Conservation (phyloP, 2,797 vertebrate genomes). For the Sebastes flavidus region DNA sequence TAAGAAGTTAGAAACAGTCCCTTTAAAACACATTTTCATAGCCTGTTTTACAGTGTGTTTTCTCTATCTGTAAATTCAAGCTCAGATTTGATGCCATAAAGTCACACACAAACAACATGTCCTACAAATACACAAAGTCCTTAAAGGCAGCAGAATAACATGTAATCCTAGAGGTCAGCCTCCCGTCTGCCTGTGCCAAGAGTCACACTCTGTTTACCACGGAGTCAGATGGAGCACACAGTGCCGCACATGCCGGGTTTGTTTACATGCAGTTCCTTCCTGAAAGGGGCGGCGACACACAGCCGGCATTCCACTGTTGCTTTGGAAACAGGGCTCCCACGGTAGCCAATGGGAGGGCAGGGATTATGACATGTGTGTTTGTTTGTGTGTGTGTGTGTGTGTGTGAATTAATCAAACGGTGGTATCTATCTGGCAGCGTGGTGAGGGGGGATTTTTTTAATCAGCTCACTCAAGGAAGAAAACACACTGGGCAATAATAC, state of each 20-base stretch:
- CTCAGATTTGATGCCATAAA: background rate
- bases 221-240: constrained; percentile 17
- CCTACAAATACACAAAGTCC: background rate
- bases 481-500: constrained; percentile 59
- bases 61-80: background rate
- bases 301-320: constrained; percentile 75
- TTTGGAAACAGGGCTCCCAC: constrained; percentile 78
- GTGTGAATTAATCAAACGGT: constrained; percentile 70
- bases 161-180: constrained; percentile 49
- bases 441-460: constrained; percentile 70
- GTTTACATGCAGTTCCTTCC: constrained; percentile 78
- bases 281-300: constrained; percentile 68
- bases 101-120: constrained; percentile 13
- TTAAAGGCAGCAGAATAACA: constrained; percentile 30
- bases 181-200: background rate
- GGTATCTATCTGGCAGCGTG: constrained; percentile 56
- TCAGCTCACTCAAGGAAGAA: constrained; percentile 72
- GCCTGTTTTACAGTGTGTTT: background rate
- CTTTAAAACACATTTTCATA: background rate
- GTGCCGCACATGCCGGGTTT: constrained; percentile 66
- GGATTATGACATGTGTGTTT: constrained; percentile 70
- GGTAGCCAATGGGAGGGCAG: constrained; percentile 67
- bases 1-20: no score
- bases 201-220: constrained; percentile 62
- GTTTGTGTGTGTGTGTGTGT: constrained; percentile 54